phyloP scores from a whole-genome alignment of 2,113 vertebrate genomes.

The Catagonus wagneri region DNA sequence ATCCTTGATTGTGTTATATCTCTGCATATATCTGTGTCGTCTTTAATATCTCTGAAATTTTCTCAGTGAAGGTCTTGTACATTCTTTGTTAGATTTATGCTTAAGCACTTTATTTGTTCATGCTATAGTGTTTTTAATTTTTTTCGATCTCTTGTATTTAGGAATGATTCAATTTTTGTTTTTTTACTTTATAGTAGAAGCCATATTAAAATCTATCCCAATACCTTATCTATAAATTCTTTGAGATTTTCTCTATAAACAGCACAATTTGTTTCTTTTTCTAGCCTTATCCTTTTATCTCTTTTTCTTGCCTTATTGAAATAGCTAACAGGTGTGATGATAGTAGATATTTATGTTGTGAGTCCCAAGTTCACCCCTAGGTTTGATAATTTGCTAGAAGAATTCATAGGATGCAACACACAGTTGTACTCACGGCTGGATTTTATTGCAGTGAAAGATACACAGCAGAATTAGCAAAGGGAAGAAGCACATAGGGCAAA shows the following conservation, averaged over 20 bases:
- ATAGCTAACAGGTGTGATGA: not conserved
- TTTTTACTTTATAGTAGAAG: not conserved
- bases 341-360: not conserved
- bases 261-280: constrained; percentile 22
- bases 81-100: constrained; percentile 26
- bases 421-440: not conserved
- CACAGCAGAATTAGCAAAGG: constrained; percentile 6
- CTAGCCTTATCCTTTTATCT: not conserved
- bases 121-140: not conserved
- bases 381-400: not conserved
- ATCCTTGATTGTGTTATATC: not conserved
- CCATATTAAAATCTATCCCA: not conserved
- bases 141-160: not conserved
- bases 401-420: not conserved
- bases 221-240: not conserved
- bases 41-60: not conserved
- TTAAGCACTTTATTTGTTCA: not conserved
- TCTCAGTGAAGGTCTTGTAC: not conserved
- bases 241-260: constrained; percentile 9
- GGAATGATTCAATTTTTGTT: not conserved
- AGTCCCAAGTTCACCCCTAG: not conserved
- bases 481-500: not conserved
- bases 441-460: not conserved
- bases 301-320: not conserved
- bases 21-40: not conserved